phyloP scores from a whole-genome alignment of 2,888 invertebrate genomes.

The Tinea trinotella region DNA sequence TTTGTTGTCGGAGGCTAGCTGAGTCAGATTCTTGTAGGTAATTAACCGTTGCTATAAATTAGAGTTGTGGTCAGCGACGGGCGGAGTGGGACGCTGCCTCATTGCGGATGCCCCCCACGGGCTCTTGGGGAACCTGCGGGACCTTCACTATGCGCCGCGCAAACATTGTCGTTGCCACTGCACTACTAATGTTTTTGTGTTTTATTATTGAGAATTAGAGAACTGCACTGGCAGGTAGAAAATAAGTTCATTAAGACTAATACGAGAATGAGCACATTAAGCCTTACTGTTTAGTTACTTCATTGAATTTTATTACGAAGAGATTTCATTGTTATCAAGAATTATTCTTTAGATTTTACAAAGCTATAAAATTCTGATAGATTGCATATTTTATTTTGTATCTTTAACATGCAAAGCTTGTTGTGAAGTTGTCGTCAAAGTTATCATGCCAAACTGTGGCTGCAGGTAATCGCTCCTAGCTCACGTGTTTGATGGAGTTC shows the following conservation, averaged over 20 bases:
- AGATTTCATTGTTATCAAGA: neutral
- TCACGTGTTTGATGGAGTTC: constrained; percentile 68
- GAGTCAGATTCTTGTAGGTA: constrained; percentile 58
- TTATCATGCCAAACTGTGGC: constrained; percentile 23
- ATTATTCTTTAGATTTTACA: neutral
- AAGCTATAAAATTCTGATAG: neutral
- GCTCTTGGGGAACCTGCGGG: constrained; percentile 32
- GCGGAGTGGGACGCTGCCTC: constrained; percentile 32
- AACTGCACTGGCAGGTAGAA: neutral
- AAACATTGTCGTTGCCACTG: constrained; percentile 33
- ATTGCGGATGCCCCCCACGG: constrained; percentile 43
- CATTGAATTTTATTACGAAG: neutral
- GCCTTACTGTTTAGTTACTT: neutral
- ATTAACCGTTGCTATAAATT: constrained; percentile 63
- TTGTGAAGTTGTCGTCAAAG: neutral
- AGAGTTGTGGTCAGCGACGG: constrained; percentile 30
- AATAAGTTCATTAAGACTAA: neutral
- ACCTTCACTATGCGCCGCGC: constrained; percentile 45
- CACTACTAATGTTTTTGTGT: constrained; percentile 3
- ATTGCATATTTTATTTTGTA: neutral
- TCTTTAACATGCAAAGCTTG: neutral
- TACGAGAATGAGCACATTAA: neutral
- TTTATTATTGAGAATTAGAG: constrained; percentile 1
- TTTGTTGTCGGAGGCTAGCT: constrained; percentile 35
- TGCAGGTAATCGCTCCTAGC: constrained; percentile 53